Percentiles rank a stretch among this genome's conserved stretches.
Conservation (phyloP, 2,797 vertebrate species). For the Pempheris klunzingeri region DNA sequence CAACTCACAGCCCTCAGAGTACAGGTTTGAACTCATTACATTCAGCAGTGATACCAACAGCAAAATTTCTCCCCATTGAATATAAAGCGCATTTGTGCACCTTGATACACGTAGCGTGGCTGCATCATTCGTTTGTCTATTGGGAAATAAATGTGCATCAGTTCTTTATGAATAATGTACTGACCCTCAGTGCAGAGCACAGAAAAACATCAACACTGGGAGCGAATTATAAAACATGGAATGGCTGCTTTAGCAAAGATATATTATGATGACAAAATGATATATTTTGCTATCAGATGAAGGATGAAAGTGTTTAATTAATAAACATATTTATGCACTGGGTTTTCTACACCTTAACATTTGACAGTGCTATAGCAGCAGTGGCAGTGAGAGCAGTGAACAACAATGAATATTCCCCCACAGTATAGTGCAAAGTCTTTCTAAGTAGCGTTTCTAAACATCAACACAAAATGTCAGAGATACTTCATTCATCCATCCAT, state of each 20-base stretch:
- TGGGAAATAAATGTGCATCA: constrained; percentile 41
- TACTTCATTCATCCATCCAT: too few relatives aligned
- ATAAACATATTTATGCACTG: not conserved
- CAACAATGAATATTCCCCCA: constrained; percentile 6
- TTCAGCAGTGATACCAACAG: constrained; percentile 1
- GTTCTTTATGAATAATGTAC: constrained; percentile 44
- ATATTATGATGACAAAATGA: not conserved
- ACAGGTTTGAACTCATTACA: not conserved
- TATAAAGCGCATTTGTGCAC: not conserved
- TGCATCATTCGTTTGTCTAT: constrained; percentile 19
- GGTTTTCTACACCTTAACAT: too few relatives aligned
- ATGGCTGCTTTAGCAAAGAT: not conserved
- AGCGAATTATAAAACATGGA: constrained; percentile 7
- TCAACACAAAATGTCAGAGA: not conserved
- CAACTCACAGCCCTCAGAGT: not conserved
- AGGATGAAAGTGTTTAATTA: not conserved
- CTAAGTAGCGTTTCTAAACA: not conserved
- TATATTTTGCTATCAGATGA: constrained; percentile 6
- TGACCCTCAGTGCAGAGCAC: constrained; percentile 14
- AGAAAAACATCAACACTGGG: not conserved
- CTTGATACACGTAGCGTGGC: not conserved
- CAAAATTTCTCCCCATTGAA: not conserved
- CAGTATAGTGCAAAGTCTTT: not conserved
- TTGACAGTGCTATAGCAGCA: not conserved
- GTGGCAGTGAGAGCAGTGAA: not conserved